Conservation (phyloP, 2,797 vertebrate species). For the Aythya fuligula region DNA sequence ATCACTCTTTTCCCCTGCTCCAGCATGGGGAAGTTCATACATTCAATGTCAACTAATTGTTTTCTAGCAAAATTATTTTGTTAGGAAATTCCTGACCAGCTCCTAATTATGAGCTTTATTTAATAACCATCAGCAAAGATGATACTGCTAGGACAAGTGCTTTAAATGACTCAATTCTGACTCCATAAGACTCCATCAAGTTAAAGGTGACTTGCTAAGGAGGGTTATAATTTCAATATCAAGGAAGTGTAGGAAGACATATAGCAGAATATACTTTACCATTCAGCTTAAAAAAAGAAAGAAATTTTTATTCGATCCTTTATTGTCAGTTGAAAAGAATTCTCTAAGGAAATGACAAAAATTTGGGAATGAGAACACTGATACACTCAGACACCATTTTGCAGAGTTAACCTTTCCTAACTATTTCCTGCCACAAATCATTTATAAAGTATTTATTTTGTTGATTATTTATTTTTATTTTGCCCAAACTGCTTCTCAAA, state of each 20-base stretch:
- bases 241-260: background rate
- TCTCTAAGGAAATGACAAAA: background rate
- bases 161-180: background rate
- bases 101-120: background rate
- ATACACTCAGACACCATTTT: background rate
- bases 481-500: background rate
- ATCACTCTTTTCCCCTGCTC: no score
- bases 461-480: background rate
- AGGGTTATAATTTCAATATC: background rate
- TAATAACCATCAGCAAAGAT: background rate
- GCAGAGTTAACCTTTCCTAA: background rate
- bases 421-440: background rate
- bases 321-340: background rate
- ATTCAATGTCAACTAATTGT: background rate
- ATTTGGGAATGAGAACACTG: background rate
- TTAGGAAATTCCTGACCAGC: background rate
- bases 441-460: background rate
- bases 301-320: background rate
- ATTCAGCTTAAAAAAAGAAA: background rate
- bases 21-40: background rate
- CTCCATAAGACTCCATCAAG: background rate
- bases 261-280: background rate
- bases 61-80: background rate
- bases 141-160: background rate
- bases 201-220: background rate